phyloP scores from a whole-genome alignment of 2,113 vertebrate genomes.

The Indri indri region DNA sequence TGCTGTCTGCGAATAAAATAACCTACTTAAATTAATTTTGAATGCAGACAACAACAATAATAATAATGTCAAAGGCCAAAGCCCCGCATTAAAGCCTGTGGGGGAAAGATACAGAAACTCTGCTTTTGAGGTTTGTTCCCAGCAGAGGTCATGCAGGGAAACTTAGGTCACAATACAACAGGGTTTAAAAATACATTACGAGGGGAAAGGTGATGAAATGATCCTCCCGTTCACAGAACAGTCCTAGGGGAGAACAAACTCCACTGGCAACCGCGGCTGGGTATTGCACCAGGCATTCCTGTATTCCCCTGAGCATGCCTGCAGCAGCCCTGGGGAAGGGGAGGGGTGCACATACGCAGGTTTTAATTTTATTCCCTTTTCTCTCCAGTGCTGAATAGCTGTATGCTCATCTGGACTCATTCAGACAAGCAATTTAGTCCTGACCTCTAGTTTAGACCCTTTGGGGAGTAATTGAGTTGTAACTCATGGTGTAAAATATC shows the following conservation, averaged over 20 bases:
- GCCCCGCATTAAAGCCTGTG: background rate
- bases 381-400: conserved; percentile 21
- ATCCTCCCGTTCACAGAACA: background rate
- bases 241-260: background rate
- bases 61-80: conserved; percentile 4
- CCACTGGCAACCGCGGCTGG: conserved; percentile 69
- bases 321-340: conserved; percentile 32
- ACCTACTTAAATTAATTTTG: background rate
- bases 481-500: conserved; percentile 12
- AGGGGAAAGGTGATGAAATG: conserved; percentile 81
- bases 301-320: conserved; percentile 45
- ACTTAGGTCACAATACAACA: background rate
- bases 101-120: background rate
- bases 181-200: conserved; percentile 64
- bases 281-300: conserved; percentile 78
- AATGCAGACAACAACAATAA: conserved; percentile 27
- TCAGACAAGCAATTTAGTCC: conserved; percentile 39
- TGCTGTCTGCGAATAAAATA: background rate
- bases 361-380: conserved; percentile 59
- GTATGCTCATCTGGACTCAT: conserved; percentile 57
- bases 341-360: background rate
- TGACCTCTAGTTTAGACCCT: conserved; percentile 42
- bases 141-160: background rate
- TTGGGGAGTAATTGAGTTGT: conserved; percentile 48
- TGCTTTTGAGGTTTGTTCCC: conserved; percentile 28